phyloP scores from a whole-genome alignment of 35 echinoderm and acorn worm genomes.

The Eucidaris tribuloides region DNA sequence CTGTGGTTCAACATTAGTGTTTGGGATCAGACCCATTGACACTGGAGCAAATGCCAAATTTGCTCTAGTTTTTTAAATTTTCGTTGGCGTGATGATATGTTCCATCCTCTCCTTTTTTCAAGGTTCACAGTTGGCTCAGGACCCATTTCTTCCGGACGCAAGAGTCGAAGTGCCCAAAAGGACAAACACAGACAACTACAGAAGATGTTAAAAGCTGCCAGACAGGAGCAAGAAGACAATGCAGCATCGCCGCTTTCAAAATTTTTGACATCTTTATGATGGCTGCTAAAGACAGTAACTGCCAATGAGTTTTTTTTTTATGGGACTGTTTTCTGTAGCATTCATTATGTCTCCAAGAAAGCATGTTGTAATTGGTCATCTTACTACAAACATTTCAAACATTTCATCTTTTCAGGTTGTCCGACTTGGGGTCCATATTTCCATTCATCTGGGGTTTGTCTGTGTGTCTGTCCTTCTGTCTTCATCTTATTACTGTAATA shows the following conservation, averaged over 20 bases:
- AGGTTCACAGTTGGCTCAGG: too few species aligned
- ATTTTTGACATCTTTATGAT: not conserved
- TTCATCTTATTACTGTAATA: not conserved
- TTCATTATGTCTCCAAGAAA: not conserved
- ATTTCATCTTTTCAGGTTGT: not conserved
- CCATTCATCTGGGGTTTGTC: not conserved
- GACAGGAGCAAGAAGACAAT: not conserved
- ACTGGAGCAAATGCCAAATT: too few species aligned
- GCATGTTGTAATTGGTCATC: not conserved
- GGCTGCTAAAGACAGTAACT: too few species aligned
- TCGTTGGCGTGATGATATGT: too few species aligned
- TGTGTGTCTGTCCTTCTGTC: not conserved
- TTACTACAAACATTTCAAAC: not conserved
- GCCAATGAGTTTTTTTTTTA: too few species aligned
- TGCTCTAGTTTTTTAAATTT: too few species aligned
- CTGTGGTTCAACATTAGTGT: too few species aligned
- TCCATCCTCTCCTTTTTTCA: too few species aligned
- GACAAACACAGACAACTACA: conserved; percentile 26
- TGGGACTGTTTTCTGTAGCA: not conserved
- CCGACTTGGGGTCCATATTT: not conserved
- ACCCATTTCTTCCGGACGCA: not conserved
- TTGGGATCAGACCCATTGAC: too few species aligned
- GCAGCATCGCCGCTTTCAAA: conserved; percentile 7
- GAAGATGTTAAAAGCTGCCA: not conserved
- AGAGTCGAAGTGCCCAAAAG: conserved; percentile 4